Evolutionary conservation across 2,888 invertebrate genomes (phyloP).

Genomic region (Anthophora plumipes): DNA sequence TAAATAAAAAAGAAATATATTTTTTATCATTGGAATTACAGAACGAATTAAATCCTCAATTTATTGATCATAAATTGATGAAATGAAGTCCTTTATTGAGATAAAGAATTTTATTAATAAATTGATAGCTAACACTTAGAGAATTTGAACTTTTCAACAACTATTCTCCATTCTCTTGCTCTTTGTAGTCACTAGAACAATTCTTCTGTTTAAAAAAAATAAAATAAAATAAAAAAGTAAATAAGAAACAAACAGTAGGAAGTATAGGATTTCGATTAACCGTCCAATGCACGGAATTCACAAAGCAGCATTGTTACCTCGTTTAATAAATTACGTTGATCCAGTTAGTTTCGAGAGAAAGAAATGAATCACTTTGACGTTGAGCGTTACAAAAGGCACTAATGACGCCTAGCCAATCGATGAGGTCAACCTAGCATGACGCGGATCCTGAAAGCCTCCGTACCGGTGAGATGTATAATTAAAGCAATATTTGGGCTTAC

Average conservation of each 20-base stretch:
- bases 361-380: constrained; percentile 42
- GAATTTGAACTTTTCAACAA: no score
- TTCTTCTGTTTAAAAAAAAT: neutral
- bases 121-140: no score
- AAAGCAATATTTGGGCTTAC: constrained; percentile 78
- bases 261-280: constrained; percentile 34
- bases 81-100: no score
- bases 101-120: no score
- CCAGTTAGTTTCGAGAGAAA: constrained; percentile 27
- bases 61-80: no score
- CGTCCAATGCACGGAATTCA: constrained; percentile 25
- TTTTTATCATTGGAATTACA: no score
- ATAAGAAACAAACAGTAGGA: constrained; percentile 21
- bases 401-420: constrained; percentile 59
- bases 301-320: constrained; percentile 20
- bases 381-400: constrained; percentile 54
- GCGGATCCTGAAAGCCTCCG: constrained; percentile 71
- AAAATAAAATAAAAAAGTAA: no score
- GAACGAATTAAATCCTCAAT: no score
- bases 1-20: no score
- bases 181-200: no score
- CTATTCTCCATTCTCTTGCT: no score
- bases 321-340: constrained; percentile 62
- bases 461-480: constrained; percentile 74
- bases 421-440: constrained; percentile 52